Conservation (phyloP, 2,113 vertebrate species). For the Brachyistius frenatus region DNA sequence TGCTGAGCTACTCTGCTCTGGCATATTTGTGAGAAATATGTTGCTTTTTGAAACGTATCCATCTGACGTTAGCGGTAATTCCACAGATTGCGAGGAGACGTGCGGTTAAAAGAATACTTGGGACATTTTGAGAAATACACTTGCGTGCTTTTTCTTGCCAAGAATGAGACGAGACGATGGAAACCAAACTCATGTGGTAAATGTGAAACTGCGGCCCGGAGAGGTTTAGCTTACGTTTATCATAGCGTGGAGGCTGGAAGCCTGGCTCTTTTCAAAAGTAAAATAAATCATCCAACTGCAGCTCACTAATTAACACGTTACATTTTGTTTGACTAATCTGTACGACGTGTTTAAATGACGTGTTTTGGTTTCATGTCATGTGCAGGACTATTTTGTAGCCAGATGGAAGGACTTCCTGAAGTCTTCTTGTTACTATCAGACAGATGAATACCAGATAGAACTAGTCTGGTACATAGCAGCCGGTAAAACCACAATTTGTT, state of each 20-base stretch:
- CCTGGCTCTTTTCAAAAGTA: too few species aligned
- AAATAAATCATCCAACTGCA: too few species aligned
- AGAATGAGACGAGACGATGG: not conserved
- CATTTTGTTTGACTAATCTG: too few species aligned
- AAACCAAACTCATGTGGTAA: not conserved
- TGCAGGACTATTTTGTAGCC: too few species aligned
- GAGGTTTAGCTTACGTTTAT: not conserved
- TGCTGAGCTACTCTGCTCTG: conserved; percentile 13
- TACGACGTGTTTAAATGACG: too few species aligned
- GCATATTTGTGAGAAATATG: conserved; percentile 9
- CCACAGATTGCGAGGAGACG: not conserved
- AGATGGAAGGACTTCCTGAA: too few species aligned
- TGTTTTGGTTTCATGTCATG: too few species aligned
- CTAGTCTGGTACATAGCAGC: too few species aligned
- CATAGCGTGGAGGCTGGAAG: not conserved
- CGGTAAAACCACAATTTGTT: too few species aligned
- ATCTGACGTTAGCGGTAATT: conserved; percentile 24
- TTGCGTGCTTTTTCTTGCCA: not conserved
- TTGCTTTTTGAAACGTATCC: conserved; percentile 5
- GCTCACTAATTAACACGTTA: too few species aligned
- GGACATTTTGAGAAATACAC: not conserved
- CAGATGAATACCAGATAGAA: too few species aligned
- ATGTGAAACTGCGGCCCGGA: not conserved
- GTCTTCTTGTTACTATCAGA: too few species aligned
- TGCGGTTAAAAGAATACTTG: not conserved